Evolutionary conservation across 2,113 vertebrate species (phyloP).

Genomic region (Heptranchias perlo): DNA sequence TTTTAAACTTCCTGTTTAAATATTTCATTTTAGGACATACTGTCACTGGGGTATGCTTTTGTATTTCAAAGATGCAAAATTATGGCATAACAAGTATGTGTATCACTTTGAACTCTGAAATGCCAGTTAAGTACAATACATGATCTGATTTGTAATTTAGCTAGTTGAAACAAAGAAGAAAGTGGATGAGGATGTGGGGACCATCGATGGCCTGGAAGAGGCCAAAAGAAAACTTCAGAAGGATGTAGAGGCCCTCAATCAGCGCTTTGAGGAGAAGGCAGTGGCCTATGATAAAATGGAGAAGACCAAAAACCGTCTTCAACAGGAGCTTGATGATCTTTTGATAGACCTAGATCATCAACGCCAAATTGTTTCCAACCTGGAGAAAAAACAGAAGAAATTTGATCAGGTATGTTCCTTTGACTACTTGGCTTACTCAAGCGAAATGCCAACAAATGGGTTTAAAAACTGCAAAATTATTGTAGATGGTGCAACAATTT

Average conservation of each 20-base stretch:
- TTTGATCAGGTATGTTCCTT: conserved; percentile 79
- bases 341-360: conserved; percentile 92
- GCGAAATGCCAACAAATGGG: neutral
- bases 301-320: conserved; percentile 91
- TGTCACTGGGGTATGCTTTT: neutral
- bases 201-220: conserved; percentile 86
- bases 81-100: neutral
- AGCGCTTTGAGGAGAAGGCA: conserved; percentile 86
- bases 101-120: neutral
- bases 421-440: neutral
- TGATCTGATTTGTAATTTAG: conserved; percentile 51
- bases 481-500: neutral
- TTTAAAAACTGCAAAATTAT: neutral
- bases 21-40: neutral
- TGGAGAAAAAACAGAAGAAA: conserved; percentile 99
- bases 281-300: conserved; percentile 90
- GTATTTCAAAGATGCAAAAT: neutral
- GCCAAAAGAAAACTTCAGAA: conserved; percentile 83
- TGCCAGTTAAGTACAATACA: too few relatives aligned
- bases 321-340: conserved; percentile 94
- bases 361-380: conserved; percentile 87
- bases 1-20: neutral
- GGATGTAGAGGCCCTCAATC: conserved; percentile 77
- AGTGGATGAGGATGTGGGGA: conserved; percentile 84
- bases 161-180: conserved; percentile 86